Base-by-base conservation (phyloP, 2,113 vertebrate species). In the Stigmatopora argus region DNA sequence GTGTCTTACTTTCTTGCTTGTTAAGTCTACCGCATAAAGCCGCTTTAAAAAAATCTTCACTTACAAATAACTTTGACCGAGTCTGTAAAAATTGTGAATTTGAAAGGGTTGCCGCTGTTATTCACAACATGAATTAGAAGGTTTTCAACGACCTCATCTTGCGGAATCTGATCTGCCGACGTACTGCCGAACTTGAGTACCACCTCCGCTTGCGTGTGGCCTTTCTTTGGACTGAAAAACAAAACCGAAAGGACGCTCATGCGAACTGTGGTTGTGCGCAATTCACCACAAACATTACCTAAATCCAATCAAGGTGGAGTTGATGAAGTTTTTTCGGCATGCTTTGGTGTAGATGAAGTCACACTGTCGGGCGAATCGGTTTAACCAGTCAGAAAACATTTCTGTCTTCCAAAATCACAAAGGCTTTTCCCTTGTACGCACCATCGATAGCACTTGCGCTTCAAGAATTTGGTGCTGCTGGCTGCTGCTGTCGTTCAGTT, bases 401-500 rank as follows among this genome's bases (percentile, higher is more conserved):
- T 21, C 19, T 23, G 38, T 41, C 9, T 41, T 41, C 4, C 9
- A 41, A 41, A 41, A 41, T 41, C 9, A 41, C 2, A 41, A 5
- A 41, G 6, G 38, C 5, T 10, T 4, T 18, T 18, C 15, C 10
- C 5, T 7, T 17, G 3, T 34, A 48, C 45, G 21, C 15, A 70
- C 68, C 31, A n/a, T 17, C 23, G 45, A n/a, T 38, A 64, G 52
- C 63, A 70, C 14, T 58, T 6, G 9, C 9, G 1, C 18, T 58
- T 48, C 41, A 58, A 70, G 68, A n/a, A 1, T 14, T 21, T 35
- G 44, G 21, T 38, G 48, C n/a, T 48, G 61, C 23, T 12, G n/a
- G 55, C 68, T 70, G 62, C 17, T 70, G 15, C 44, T 45, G 48
- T 70, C 10, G 8, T 41, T 49, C 1, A 70, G 12, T 19, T 48